Conservation (phyloP, 2,888 invertebrate species). For the Agrotis clavis region DNA sequence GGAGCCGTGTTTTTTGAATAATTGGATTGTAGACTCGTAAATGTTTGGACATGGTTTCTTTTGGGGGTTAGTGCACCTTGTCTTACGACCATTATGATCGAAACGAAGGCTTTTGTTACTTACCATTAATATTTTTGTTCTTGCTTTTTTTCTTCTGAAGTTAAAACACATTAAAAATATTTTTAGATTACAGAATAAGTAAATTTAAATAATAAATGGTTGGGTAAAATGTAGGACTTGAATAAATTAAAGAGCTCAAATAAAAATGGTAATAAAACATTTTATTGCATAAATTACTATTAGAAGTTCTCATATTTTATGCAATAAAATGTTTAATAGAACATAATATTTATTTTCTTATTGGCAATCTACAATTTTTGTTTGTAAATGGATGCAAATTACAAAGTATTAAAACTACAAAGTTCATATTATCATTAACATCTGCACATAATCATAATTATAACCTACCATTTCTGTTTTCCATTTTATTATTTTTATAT, state of each 20-base stretch:
- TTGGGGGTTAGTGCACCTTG: slow-evolving; percentile 14
- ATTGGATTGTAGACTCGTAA: slow-evolving; percentile 30
- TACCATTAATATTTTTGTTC: not conserved
- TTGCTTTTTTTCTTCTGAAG: too few species aligned
- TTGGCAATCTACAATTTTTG: not conserved
- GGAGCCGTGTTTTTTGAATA: slow-evolving; percentile 54
- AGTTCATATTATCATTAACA: not conserved
- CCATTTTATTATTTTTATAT: not conserved
- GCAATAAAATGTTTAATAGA: too few species aligned
- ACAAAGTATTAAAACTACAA: not conserved
- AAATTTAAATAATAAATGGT: not conserved
- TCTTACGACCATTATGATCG: not conserved
- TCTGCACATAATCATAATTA: not conserved
- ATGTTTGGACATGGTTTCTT: slow-evolving; percentile 19
- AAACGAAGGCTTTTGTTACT: not conserved
- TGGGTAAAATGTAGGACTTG: not conserved
- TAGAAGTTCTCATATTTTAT: too few species aligned
- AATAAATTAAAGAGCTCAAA: not conserved
- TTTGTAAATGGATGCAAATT: not conserved
- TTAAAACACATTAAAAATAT: too few species aligned
- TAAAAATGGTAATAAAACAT: not conserved
- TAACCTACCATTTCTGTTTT: not conserved
- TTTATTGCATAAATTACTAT: not conserved
- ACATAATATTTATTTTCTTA: too few species aligned
- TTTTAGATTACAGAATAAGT: too few species aligned